phyloP scores from a whole-genome alignment of 1,140 invertebrate genomes.

The Vanessa atalanta region DNA sequence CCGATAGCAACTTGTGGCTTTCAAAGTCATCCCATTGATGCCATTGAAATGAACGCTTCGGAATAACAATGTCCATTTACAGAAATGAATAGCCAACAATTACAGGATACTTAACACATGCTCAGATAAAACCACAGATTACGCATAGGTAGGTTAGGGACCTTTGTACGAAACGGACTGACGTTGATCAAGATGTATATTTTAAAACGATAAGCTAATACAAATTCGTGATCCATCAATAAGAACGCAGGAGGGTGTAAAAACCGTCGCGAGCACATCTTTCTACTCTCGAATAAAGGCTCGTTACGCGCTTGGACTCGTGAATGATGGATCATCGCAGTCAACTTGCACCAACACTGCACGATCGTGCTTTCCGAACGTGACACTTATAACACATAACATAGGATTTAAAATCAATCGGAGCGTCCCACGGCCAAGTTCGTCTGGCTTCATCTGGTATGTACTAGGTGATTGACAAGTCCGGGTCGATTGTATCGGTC shows the following conservation, averaged over 20 bases:
- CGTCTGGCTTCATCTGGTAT: conserved; percentile 50
- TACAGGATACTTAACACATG: conserved; percentile 46
- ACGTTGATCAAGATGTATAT: conserved; percentile 61
- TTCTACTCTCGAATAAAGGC: conserved; percentile 64
- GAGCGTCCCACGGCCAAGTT: conserved; percentile 33
- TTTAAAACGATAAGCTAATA: conserved; percentile 58
- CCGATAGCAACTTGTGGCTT: conserved; percentile 59
- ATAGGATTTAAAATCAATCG: conserved; percentile 45
- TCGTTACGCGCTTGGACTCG: conserved; percentile 68
- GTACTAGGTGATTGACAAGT: conserved; percentile 74
- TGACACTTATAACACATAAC: conserved; percentile 14
- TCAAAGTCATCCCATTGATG: conserved; percentile 55
- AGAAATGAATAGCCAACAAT: conserved; percentile 48
- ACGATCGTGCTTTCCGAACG: conserved; percentile 15
- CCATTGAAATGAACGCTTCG: conserved; percentile 50
- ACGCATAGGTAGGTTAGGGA: conserved; percentile 33
- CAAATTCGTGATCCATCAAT: conserved; percentile 75
- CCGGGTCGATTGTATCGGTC: conserved; percentile 69
- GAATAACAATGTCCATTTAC: conserved; percentile 57
- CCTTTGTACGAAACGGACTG: conserved; percentile 41
- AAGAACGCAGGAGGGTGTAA: conserved; percentile 60
- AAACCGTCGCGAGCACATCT: conserved; percentile 61
- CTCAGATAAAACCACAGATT: conserved; percentile 41
- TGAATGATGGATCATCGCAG: conserved; percentile 73
- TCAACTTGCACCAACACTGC: conserved; percentile 45